Percentiles rank a stretch among this genome's conserved stretches.
phyloP scores from a whole-genome alignment of 2,797 vertebrate genomes.

The Mastacembelus armatus region DNA sequence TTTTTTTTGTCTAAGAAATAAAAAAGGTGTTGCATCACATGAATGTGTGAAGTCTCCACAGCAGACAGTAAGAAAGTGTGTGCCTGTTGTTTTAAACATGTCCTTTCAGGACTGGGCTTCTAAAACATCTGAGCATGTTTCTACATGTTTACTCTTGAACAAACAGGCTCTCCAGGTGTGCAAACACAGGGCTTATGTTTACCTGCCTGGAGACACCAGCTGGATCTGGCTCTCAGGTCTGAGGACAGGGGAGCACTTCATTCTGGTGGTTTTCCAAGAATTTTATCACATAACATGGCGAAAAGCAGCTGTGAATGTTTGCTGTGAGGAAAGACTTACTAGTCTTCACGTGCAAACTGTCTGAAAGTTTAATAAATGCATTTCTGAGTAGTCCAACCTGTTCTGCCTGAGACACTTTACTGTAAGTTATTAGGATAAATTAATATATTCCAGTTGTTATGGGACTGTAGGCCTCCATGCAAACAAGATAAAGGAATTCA shows the following conservation, averaged over 20 bases:
- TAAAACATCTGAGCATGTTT: constrained; percentile 29
- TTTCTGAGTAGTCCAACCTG: background rate
- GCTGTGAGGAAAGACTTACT: background rate
- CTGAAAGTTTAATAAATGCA: too few species aligned
- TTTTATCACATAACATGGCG: background rate
- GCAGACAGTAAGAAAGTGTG: background rate
- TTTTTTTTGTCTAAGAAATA: too few species aligned
- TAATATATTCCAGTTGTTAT: too few species aligned
- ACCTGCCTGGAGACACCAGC: constrained; percentile 42
- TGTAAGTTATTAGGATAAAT: too few species aligned
- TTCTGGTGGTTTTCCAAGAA: constrained; percentile 7
- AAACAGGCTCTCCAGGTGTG: constrained; percentile 54
- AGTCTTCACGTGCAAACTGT: background rate
- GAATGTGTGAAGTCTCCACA: background rate
- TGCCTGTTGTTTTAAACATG: background rate
- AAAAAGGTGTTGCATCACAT: too few species aligned
- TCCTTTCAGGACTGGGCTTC: background rate
- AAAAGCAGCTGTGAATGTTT: constrained; percentile 12
- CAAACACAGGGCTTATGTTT: constrained; percentile 35
- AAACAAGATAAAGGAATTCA: too few species aligned
- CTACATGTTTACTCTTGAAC: constrained; percentile 48
- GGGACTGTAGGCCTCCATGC: too few species aligned
- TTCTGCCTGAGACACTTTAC: too few species aligned
- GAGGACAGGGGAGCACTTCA: constrained; percentile 6
- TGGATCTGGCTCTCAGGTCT: constrained; percentile 16